A percentile compares a stretch with the other conserved stretches of the same genome.
phyloP scores from a whole-genome alignment of 1,140 invertebrate genomes.

The Aphaenogaster floridana region DNA sequence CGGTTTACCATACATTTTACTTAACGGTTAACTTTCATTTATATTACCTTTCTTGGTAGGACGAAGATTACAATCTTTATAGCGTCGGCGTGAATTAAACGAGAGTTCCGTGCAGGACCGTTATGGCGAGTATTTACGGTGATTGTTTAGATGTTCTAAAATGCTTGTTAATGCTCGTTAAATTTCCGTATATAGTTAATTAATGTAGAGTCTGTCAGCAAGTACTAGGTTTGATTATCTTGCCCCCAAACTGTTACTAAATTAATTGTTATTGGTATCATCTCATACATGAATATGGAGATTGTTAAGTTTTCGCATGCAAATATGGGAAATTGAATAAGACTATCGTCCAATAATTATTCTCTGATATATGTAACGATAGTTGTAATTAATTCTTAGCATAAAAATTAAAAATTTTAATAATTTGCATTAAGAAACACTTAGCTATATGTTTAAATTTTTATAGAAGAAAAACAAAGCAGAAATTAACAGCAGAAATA shows the following conservation, averaged over 20 bases:
- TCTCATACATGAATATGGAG: constrained; percentile 50
- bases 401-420: constrained; percentile 1
- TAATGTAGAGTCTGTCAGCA: constrained; percentile 10
- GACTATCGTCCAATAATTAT: constrained; percentile 6
- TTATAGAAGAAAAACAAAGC: neutral
- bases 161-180: constrained; percentile 51
- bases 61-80: constrained; percentile 56
- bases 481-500: neutral
- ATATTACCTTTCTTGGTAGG: constrained; percentile 1
- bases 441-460: neutral
- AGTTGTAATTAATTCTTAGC: neutral
- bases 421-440: neutral
- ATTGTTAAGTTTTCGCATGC: constrained; percentile 4
- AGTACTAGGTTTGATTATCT: constrained; percentile 39
- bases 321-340: constrained; percentile 27
- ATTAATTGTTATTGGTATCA: constrained; percentile 33
- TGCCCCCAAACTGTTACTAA: constrained; percentile 24
- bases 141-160: constrained; percentile 46
- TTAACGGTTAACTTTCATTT: constrained; percentile 26
- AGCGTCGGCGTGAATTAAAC: constrained; percentile 47
- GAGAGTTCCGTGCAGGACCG: constrained; percentile 4
- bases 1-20: constrained; percentile 11
- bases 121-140: constrained; percentile 37
- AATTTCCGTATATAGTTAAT: constrained; percentile 48
- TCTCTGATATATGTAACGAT: too few relatives aligned